Percentiles rank a stretch among this genome's conserved stretches.
Evolutionary conservation across 2,113 vertebrate species (phyloP).

Genomic region (Takifugu bimaculatus): DNA sequence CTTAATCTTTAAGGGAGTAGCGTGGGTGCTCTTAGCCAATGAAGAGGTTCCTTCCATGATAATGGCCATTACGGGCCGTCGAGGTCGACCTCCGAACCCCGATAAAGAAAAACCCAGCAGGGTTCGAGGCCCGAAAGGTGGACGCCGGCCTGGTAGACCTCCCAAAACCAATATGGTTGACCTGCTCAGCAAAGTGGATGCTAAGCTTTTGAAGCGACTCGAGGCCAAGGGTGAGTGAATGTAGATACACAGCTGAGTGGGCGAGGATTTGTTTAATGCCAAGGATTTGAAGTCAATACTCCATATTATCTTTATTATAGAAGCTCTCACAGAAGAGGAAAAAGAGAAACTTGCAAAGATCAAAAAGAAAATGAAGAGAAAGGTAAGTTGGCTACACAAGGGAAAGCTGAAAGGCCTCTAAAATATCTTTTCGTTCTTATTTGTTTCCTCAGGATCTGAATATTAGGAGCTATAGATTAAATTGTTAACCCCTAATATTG

Average conservation of each 20-base stretch:
- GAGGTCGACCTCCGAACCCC: conserved; percentile 91
- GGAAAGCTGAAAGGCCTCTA: neutral
- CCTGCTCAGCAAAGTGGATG: conserved; percentile 86
- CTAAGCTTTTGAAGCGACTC: conserved; percentile 80
- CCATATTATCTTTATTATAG: conserved; percentile 55
- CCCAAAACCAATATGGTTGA: conserved; percentile 87
- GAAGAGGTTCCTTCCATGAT: conserved; percentile 95
- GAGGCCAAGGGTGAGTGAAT: conserved; percentile 83
- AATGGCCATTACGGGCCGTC: conserved; percentile 93
- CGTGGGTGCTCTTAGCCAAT: conserved; percentile 86
- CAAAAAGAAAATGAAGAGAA: conserved; percentile 93
- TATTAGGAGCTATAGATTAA: no score
- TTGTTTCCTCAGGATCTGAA: no score
- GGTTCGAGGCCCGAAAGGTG: conserved; percentile 66
- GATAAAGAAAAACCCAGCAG: conserved; percentile 79
- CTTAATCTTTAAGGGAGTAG: conserved; percentile 74
- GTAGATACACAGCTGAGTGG: neutral
- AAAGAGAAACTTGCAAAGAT: conserved; percentile 88
- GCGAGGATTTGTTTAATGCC: neutral
- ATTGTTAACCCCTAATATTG: conserved; percentile 8
- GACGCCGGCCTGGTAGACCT: conserved; percentile 83
- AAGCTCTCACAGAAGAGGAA: conserved; percentile 87
- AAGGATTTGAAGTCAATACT: neutral
- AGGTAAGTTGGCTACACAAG: conserved; percentile 64
- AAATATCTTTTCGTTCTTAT: neutral